phyloP scores from a whole-genome alignment of 2,888 invertebrate species.

The Aquatica leii region DNA sequence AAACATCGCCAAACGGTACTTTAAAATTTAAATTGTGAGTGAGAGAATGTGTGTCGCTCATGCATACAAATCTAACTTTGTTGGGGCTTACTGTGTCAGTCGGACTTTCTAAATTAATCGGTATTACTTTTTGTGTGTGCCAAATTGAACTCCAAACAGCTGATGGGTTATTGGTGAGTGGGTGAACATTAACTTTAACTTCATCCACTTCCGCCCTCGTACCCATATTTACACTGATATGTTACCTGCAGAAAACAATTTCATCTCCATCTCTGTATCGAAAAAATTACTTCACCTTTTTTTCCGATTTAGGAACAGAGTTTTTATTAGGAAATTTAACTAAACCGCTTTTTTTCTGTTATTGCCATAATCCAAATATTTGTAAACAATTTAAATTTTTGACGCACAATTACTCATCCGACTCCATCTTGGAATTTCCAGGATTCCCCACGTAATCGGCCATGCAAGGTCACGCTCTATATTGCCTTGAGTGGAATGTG shows the following conservation, averaged over 20 bases:
- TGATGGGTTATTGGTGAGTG: conserved; percentile 73
- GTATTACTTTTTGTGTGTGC: conserved; percentile 71
- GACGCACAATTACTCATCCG: too few species aligned
- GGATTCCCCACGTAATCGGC: background rate
- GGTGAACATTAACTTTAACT: conserved; percentile 61
- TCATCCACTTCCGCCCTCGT: conserved; percentile 29
- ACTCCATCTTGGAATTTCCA: conserved; percentile 16
- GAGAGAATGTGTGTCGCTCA: conserved; percentile 84
- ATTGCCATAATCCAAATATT: too few species aligned
- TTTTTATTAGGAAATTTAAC: too few species aligned
- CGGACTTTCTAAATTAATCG: conserved; percentile 70
- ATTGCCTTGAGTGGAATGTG: too few species aligned
- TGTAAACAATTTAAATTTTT: too few species aligned
- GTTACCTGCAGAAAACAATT: too few species aligned
- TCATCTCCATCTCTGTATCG: too few species aligned
- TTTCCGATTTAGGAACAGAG: too few species aligned
- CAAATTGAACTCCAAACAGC: conserved; percentile 76
- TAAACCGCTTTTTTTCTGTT: too few species aligned
- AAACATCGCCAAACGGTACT: conserved; percentile 82
- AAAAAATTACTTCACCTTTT: too few species aligned
- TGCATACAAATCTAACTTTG: conserved; percentile 81
- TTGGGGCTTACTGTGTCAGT: conserved; percentile 65
- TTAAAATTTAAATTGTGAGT: conserved; percentile 73
- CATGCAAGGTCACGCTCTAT: background rate
- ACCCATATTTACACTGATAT: conserved; percentile 8